Evolutionary conservation across 92 coral and sea anemone genomes (phyloP), one percentile per base, ranked within the genome.

Genomic region (Paragorgia papillata): DNA sequence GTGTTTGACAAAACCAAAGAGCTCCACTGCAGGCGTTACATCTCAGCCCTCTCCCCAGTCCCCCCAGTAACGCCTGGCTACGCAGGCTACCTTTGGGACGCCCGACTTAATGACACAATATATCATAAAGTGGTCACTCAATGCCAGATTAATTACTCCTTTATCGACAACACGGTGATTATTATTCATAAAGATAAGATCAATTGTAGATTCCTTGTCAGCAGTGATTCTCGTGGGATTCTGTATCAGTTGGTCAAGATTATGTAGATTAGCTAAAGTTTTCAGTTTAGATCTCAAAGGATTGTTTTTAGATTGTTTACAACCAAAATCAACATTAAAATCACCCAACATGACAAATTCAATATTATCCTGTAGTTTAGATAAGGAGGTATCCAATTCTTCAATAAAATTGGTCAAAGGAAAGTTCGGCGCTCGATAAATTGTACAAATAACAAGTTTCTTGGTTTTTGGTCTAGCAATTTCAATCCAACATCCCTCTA

Each of bases 121-220:
- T 37, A 85, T 73, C 41, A 85, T 31, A 56, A 74, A 85, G 59
- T 85, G 83, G 60, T 85, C 85, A 46, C 89, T 85, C 73, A 85
- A 20, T 12, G 79, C n/a, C 37, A 80, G 66, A 58, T 75, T 73
- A 65, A 80, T 37, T 49, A 80, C 85, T 30, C 89, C 89, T 29
- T 51, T 32, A 49, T 63, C 62, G 53, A 28, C 59, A 22, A 62
- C 48, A 43, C 75, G 86, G 46, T 62, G 81, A 51, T 9, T 73
- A 9, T 43, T 59, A 71, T 62, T 62, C 20, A 62, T 59, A 48
- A 82, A 73, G 20, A 82, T 71, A 9, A 81, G 63, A 58, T 82
- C 86, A 29, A 82, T 82, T 35, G 50, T 30, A 13, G 80, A 71
- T 48, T 30, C 28, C 57, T 74, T 5, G 5, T 46, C 62, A 24